Base-by-base conservation (phyloP, 2,797 vertebrate genomes). In the Hoplostethus mediterraneus region DNA sequence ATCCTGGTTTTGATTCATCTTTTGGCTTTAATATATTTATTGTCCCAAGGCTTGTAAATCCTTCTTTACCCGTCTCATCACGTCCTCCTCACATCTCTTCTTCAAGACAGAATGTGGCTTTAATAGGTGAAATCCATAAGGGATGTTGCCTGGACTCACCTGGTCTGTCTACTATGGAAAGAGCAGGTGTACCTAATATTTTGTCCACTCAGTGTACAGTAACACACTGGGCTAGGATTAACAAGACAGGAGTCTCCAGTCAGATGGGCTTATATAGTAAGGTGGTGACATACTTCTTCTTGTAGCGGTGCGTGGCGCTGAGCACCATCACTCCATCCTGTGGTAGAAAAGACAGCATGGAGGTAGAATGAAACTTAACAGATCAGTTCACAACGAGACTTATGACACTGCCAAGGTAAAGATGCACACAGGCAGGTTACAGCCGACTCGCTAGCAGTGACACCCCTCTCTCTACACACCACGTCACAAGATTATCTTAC, bases 241-340 rank as follows among this genome's bases (percentile, higher is more conserved):
- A 57, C 70, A 52, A 49, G 21, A 0, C 38, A 4, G 44, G 13
- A 25, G 14, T 47, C 67, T 55, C 51, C 54, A 2, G 45, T 97
- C 96, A 98, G 91, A 99, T 98, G 73, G 97, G 97, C 75, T 98
- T 98, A 84, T 98, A 98, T 0, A 98, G 93, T 63, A 98, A 92
- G 0, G 97, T 98, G 69, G 97, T 98, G 84, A 98, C 97, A 0
- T 98, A 98, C 79, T 98, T 98, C 95, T 98, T 98, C 95, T 98
- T 98, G 91, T 97, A 98, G 74, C 97, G 97, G 75, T 98, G 97
- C 0, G 97, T 98, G 2, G 96, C 97, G 31, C 97, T 98, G 51
- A 98, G 96, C 73, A 98, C 97, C 97, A 98, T 98, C 81, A 98
- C 97, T 0, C 97, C 96, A 1, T 98, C 97, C 97, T 98, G 91